phyloP scores from a whole-genome alignment of 1,140 invertebrate genomes.

The Lordiphosa clarofinis region DNA sequence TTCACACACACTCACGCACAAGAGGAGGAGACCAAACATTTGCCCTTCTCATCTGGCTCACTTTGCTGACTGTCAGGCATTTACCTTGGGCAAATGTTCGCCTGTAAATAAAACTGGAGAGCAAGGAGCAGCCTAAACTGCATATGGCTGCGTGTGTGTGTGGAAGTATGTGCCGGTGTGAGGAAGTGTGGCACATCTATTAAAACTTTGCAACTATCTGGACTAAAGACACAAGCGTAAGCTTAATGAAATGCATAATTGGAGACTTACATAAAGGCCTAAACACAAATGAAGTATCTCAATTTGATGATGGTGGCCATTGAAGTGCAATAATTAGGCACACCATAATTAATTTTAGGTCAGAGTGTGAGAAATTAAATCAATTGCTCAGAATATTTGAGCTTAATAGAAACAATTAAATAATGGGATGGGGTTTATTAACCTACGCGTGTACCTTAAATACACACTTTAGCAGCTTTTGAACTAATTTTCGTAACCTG shows the following conservation, averaged over 20 bases:
- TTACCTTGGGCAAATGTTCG: constrained; percentile 45
- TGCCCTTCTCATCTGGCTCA: constrained; percentile 32
- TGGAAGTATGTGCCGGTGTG: constrained; percentile 10
- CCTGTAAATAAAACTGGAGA: constrained; percentile 42
- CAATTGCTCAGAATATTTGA: too few relatives aligned
- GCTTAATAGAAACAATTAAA: too few relatives aligned
- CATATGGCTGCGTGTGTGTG: not conserved
- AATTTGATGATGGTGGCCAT: constrained; percentile 38
- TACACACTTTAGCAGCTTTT: too few relatives aligned
- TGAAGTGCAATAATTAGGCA: constrained; percentile 48
- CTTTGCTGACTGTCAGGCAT: constrained; percentile 23
- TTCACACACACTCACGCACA: constrained; percentile 17
- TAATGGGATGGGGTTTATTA: too few relatives aligned
- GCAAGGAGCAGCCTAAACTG: constrained; percentile 9
- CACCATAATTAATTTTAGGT: not conserved
- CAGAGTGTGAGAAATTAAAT: not conserved
- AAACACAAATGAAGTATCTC: constrained; percentile 35
- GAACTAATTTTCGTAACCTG: too few relatives aligned
- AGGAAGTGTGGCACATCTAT: constrained; percentile 22
- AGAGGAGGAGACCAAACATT: constrained; percentile 27
- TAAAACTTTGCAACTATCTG: constrained; percentile 41
- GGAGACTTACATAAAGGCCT: not conserved
- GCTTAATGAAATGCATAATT: constrained; percentile 21
- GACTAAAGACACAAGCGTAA: constrained; percentile 14
- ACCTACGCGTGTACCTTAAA: too few relatives aligned